phyloP scores from a whole-genome alignment of 2,113 vertebrate species.

The Rhinoptilus africanus region DNA sequence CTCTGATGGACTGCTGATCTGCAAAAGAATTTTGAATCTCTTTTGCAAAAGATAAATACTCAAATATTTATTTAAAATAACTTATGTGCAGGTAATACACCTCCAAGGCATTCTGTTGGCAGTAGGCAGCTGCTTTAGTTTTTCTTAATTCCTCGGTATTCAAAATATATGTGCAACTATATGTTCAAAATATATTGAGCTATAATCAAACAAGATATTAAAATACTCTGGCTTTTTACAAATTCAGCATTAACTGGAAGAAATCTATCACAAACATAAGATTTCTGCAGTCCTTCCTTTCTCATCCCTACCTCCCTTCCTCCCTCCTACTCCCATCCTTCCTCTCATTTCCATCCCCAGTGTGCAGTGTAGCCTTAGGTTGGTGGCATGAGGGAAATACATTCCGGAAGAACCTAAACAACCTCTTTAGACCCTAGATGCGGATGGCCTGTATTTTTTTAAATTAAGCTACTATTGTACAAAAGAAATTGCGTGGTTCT shows the following conservation, averaged over 20 bases:
- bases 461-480: not conserved
- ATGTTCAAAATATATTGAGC: not conserved
- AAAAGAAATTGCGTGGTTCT: not conserved
- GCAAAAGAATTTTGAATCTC: not conserved
- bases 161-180: not conserved
- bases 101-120: not conserved
- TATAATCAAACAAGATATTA: not conserved
- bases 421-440: not conserved
- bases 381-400: not conserved
- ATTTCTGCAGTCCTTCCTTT: not conserved
- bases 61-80: not conserved
- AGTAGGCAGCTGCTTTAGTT: not conserved
- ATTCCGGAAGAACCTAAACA: not conserved
- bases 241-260: not conserved
- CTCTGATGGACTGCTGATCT: not conserved
- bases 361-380: rapidly evolving
- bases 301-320: not conserved
- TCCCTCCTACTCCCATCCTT: not conserved
- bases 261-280: not conserved
- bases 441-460: not conserved
- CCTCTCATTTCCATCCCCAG: not conserved
- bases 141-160: not conserved
- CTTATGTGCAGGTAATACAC: not conserved
- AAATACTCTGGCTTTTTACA: not conserved
- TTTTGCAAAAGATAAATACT: not conserved